Evolutionary conservation across 2,888 invertebrate genomes (phyloP).

Genomic region (Hypena proboscidalis): DNA sequence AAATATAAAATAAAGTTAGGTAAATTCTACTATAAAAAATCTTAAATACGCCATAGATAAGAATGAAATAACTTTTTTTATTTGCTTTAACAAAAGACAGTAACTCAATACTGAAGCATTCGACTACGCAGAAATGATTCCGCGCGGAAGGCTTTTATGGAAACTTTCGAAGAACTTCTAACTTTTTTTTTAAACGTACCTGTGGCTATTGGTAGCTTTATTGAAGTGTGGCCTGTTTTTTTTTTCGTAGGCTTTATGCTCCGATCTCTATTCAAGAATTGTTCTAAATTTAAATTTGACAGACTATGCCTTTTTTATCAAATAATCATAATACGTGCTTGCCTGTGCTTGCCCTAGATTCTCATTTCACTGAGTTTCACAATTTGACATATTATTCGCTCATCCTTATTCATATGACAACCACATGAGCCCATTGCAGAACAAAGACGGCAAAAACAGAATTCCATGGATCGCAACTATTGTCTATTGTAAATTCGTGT

Average conservation of each 20-base stretch:
- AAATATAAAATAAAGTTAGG: no score
- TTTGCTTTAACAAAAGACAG: conserved; percentile 29
- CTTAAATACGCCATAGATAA: conserved; percentile 20
- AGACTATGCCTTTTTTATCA: no score
- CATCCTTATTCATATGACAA: conserved; percentile 20
- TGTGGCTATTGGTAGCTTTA: conserved; percentile 17
- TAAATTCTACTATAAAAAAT: no score
- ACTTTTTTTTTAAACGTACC: conserved; percentile 21
- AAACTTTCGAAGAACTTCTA: conserved; percentile 16
- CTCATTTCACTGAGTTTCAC: conserved; percentile 4
- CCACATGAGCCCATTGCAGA: conserved; percentile 22
- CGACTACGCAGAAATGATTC: conserved; percentile 29
- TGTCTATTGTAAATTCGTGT: conserved; percentile 64
- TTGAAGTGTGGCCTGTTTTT: conserved; percentile 8
- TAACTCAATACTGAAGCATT: conserved; percentile 41
- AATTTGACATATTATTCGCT: conserved; percentile 19
- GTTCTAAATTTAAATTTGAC: conserved; percentile 1
- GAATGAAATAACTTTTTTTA: conserved; percentile 19
- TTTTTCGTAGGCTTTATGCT: conserved; percentile 9
- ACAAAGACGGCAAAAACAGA: conserved; percentile 52
- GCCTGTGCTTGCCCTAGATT: neutral
- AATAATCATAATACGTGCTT: no score
- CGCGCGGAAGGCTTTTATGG: conserved; percentile 27
- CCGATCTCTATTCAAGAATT: neutral
- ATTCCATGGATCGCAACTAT: conserved; percentile 53